Evolutionary conservation across 2,113 vertebrate genomes (phyloP).

Genomic region (Ahaetulla prasina): DNA sequence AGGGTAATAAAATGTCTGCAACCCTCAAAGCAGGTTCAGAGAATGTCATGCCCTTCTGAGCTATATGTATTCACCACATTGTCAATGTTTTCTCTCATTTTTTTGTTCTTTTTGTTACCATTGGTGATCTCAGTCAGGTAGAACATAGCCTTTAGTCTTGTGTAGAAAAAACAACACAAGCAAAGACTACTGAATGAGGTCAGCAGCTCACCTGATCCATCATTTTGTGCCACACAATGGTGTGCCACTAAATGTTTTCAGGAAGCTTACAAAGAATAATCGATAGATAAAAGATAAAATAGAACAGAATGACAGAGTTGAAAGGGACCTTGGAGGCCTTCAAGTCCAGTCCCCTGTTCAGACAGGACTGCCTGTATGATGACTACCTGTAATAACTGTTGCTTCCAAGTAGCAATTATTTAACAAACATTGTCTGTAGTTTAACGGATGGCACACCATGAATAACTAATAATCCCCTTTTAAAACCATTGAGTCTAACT

Average conservation of each 20-base stretch:
- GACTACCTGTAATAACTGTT: neutral
- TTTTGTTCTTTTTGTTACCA: neutral
- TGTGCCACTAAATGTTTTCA: neutral
- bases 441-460: neutral
- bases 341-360: too few relatives aligned
- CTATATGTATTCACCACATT: neutral
- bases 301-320: too few relatives aligned
- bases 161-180: neutral
- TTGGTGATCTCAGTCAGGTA: neutral
- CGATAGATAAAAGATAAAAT: too few relatives aligned
- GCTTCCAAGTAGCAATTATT: neutral
- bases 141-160: neutral
- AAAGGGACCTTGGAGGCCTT: too few relatives aligned
- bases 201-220: neutral
- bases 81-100: neutral
- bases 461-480: neutral
- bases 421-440: neutral
- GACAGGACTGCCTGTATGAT: too few relatives aligned
- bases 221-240: neutral
- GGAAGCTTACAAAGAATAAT: neutral
- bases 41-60: neutral
- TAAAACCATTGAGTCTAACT: neutral
- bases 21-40: neutral
- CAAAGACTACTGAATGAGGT: neutral
- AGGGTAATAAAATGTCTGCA: neutral